A percentile compares a stretch with the other conserved stretches of the same genome.
phyloP scores from a whole-genome alignment of 1,140 invertebrate genomes.

The Mylabris phalerata region DNA sequence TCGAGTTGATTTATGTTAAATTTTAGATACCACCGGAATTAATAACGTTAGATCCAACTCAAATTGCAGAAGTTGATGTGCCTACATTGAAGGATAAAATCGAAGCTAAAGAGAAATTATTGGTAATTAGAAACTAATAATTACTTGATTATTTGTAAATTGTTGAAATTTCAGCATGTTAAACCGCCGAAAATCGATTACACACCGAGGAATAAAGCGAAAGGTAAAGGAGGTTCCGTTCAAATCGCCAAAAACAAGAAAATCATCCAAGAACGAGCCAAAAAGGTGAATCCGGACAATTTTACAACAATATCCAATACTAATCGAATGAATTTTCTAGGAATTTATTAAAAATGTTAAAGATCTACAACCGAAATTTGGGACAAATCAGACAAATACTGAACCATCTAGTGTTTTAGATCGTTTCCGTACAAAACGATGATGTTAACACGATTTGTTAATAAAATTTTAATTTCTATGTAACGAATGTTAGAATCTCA shows the following conservation, averaged over 20 bases:
- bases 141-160: background rate
- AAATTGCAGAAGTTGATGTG: constrained; percentile 69
- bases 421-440: constrained; percentile 45
- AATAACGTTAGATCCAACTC: constrained; percentile 78
- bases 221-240: constrained; percentile 70
- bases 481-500: constrained; percentile 6
- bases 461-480: background rate
- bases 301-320: constrained; percentile 1
- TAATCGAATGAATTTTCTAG: constrained; percentile 41
- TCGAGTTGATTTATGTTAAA: background rate
- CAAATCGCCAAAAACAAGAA: constrained; percentile 70
- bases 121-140: constrained; percentile 36
- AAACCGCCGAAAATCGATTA: constrained; percentile 73
- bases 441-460: background rate
- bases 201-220: constrained; percentile 65
- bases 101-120: constrained; percentile 66
- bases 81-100: constrained; percentile 72
- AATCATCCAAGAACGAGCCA: constrained; percentile 62
- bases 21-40: constrained; percentile 80
- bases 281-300: constrained; percentile 48
- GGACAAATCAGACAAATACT: constrained; percentile 33
- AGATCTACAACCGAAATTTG: constrained; percentile 24
- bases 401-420: constrained; percentile 55
- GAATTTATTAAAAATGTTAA: constrained; percentile 53
- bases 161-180: constrained; percentile 53